phyloP scores from a whole-genome alignment of 2,797 vertebrate genomes.

The Sebastiscus tertius region DNA sequence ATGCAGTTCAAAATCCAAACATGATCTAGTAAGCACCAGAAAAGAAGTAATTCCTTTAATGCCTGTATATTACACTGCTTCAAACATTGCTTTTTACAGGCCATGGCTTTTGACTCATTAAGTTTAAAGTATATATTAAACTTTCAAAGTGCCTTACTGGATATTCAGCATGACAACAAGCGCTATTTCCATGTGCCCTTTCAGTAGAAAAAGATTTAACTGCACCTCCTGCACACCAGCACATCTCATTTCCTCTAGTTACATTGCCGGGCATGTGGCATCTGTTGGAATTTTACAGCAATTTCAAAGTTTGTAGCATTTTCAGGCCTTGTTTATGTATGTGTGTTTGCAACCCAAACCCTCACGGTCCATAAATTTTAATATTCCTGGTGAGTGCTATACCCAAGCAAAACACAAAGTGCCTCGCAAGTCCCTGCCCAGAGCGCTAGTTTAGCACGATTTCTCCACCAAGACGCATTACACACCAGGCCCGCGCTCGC shows the following conservation, averaged over 20 bases:
- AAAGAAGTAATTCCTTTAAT: slow-evolving; percentile 17
- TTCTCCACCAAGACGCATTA: slow-evolving; percentile 53
- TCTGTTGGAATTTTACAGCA: slow-evolving; percentile 66
- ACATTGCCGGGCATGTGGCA: slow-evolving; percentile 49
- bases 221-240: slow-evolving; percentile 32
- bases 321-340: slow-evolving; percentile 64
- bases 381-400: slow-evolving; percentile 74
- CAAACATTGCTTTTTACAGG: slow-evolving; percentile 11
- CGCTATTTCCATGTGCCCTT: slow-evolving; percentile 34
- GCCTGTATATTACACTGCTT: background rate
- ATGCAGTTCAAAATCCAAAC: background rate
- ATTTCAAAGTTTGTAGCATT: slow-evolving; percentile 64
- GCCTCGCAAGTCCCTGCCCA: slow-evolving; percentile 64
- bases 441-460: slow-evolving; percentile 66
- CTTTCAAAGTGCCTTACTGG: slow-evolving; percentile 25
- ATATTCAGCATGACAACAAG: slow-evolving; percentile 40
- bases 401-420: slow-evolving; percentile 73
- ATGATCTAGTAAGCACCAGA: background rate
- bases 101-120: slow-evolving; percentile 11
- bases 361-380: slow-evolving; percentile 75
- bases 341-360: slow-evolving; percentile 57
- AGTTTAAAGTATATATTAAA: slow-evolving; percentile 13
- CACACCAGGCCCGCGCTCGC: slow-evolving; percentile 43
- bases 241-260: slow-evolving; percentile 60
- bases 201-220: slow-evolving; percentile 35